Conservation (phyloP, 2,113 vertebrate genomes). For the Galemys pyrenaicus region DNA sequence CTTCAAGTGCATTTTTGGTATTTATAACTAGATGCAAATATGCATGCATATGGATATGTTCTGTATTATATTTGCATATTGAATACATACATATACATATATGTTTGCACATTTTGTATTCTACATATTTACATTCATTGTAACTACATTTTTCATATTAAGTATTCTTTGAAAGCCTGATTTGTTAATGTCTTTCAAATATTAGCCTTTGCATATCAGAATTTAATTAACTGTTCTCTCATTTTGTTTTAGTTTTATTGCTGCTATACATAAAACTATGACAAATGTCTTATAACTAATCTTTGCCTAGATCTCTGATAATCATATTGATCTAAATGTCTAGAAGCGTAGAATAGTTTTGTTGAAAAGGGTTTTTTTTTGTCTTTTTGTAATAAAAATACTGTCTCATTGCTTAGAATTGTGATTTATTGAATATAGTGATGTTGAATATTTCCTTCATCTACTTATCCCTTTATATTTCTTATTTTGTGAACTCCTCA, state of each 20-base stretch:
- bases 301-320: conserved; percentile 13
- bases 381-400: background rate
- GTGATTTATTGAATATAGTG: conserved; percentile 28
- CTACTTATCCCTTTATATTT: background rate
- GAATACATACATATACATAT: background rate
- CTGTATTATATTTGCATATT: background rate
- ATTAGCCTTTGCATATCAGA: background rate
- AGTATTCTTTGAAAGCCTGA: conserved; percentile 33
- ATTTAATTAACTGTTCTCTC: background rate
- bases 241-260: conserved; percentile 7
- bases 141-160: background rate
- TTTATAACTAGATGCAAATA: background rate
- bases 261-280: background rate
- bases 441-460: conserved; percentile 6
- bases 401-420: conserved; percentile 3
- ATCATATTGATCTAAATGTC: background rate
- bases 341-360: background rate
- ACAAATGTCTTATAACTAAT: background rate
- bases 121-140: background rate
- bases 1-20: background rate
- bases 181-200: conserved; percentile 33
- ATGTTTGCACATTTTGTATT: background rate
- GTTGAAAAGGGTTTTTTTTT: background rate
- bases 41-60: background rate
- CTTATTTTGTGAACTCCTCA: background rate